Conservation (phyloP, 2,113 vertebrate species). For the Takifugu bimaculatus region DNA sequence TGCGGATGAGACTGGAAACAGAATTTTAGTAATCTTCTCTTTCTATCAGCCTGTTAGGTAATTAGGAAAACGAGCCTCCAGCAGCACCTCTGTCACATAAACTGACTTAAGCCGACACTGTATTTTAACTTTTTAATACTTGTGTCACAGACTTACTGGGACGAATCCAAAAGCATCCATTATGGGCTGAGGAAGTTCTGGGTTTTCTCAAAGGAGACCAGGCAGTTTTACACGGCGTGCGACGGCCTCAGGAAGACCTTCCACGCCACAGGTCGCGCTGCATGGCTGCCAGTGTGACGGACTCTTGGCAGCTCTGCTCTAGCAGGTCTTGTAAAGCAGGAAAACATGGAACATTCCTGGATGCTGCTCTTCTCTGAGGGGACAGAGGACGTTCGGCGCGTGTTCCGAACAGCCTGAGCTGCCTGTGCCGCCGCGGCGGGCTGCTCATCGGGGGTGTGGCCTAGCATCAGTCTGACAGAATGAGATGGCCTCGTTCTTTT, state of each 20-base stretch:
- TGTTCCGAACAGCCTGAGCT: constrained; percentile 65
- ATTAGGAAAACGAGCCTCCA: neutral
- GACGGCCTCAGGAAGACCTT: constrained; percentile 21
- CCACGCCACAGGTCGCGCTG: constrained; percentile 47
- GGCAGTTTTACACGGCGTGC: neutral
- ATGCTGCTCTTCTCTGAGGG: constrained; percentile 28
- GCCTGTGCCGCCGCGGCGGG: constrained; percentile 18
- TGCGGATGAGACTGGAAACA: neutral
- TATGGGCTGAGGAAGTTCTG: constrained; percentile 5
- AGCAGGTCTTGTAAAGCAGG: constrained; percentile 26
- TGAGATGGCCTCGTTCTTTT: too few relatives aligned
- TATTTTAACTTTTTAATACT: constrained; percentile 12
- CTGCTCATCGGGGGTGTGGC: constrained; percentile 8
- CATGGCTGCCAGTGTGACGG: constrained; percentile 39
- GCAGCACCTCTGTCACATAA: neutral
- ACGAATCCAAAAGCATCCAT: constrained; percentile 4
- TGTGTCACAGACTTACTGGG: constrained; percentile 5
- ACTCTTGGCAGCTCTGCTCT: constrained; percentile 50
- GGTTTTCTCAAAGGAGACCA: constrained; percentile 11
- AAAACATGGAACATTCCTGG: constrained; percentile 28
- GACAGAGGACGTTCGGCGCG: constrained; percentile 70
- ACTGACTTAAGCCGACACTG: neutral
- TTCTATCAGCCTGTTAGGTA: neutral
- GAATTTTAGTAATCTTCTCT: neutral
- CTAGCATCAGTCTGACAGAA: too few relatives aligned